These are phyloP conservation scores for Zosterops japonicus DNA, from an alignment of 2,113 vertebrate species.

Conservation along the genomic window DNA sequence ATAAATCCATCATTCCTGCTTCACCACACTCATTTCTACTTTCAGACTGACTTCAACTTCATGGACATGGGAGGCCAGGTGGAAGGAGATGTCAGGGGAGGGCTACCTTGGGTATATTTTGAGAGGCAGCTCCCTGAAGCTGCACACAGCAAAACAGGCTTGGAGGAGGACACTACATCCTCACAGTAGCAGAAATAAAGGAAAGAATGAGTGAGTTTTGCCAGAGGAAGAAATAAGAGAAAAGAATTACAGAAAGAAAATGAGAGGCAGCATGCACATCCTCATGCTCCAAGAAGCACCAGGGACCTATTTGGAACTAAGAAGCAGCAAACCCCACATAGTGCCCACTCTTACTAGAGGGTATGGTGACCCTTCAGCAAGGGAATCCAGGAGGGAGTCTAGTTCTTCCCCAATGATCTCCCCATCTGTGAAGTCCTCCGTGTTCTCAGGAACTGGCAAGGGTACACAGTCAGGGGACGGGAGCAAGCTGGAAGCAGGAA, in stretches of 20 bases:
- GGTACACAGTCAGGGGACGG: slow-evolving; percentile 73
- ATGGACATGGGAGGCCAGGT: not conserved
- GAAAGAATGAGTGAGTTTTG: not conserved
- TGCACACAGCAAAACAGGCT: not conserved
- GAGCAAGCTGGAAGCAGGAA: slow-evolving; percentile 78
- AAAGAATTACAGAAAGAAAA: not conserved
- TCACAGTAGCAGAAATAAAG: not conserved
- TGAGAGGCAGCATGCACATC: not conserved
- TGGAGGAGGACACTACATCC: not conserved
- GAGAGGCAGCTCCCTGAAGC: not conserved
- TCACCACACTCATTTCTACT: not conserved
- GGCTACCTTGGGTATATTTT: not conserved
- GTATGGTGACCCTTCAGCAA: slow-evolving; percentile 68
- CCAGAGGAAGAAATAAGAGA: not conserved
- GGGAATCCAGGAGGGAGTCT: slow-evolving; percentile 87
- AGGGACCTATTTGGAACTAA: not conserved
- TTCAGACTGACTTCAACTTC: not conserved
- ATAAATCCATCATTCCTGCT: not conserved
- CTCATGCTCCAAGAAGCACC: not conserved
- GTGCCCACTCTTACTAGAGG: slow-evolving; percentile 71
- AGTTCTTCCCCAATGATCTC: slow-evolving; percentile 91
- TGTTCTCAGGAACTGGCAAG: slow-evolving; percentile 75
- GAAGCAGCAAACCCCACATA: not conserved
- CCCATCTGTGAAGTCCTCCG: slow-evolving; percentile 79
- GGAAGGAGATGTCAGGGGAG: not conserved